Evolutionary conservation across 2,888 invertebrate species (phyloP), one percentile per base, ranked within the genome.

Genomic region (Neoascia interrupta): DNA sequence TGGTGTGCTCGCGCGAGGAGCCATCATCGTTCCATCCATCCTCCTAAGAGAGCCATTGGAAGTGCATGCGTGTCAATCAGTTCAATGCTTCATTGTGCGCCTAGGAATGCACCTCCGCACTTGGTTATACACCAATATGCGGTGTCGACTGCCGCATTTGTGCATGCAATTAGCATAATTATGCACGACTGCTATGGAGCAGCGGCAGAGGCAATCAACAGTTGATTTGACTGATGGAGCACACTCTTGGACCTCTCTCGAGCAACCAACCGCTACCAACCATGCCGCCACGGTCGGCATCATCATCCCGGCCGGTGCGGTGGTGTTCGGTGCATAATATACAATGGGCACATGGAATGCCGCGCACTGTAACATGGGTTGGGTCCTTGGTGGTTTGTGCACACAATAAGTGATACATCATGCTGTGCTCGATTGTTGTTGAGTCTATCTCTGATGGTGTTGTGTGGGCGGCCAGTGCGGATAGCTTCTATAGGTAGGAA

Each of bases 351-450:
- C 16, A 15, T 3, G 41, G 45, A 21, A 45, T 39, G 18, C 4
- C 2, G 39, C 39, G 26, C 36, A 11, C 49, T 21, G 43, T 15
- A 56, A 69, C 56, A 37, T 64, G 76, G 76, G 76, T 72, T 76
- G 58, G 76, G 72, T 79, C 73, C 64, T 56, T 56, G 66, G 61
- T 73, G 79, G 79, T 79, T 79, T 79, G 66, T 79, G 79, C 51
- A 79, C 37, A 79, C 66, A 73, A 79, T 79, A 79, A 79, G 72
- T 66, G 70, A 64, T 69, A 69, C 58, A 69, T 69, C 58, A 69
- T 34, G 58, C 39, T 41, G 68, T 34, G n/a, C 10, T 19, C n/a
- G 43, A 53, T 23, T 43, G 53, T 64, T 39, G 37, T 36, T 34
- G 10, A 31, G 31, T 28, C 31, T n/a, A 39, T n/a, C n/a, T n/a